Evolutionary conservation across 92 coral and sea anemone genomes (phyloP).

Genomic region (Paramuricea clavata): DNA sequence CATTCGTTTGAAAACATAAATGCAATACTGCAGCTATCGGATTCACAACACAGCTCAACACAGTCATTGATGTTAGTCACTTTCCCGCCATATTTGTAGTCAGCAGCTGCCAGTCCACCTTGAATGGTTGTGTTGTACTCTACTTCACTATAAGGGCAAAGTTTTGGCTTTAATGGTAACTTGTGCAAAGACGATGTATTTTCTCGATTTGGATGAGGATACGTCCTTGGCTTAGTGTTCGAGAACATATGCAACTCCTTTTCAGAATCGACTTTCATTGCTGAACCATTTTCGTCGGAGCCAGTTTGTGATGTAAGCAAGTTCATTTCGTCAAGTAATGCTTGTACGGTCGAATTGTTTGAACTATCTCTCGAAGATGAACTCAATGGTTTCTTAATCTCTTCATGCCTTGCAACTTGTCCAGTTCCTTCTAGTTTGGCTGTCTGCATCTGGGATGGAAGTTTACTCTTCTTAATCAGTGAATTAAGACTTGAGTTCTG

Average conservation of each 20-base stretch:
- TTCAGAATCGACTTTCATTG: not conserved
- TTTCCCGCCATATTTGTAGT: conserved; percentile 66
- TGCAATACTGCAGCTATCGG: conserved; percentile 80
- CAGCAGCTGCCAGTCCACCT: conserved; percentile 75
- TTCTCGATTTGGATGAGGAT: not conserved
- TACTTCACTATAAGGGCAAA: conserved; percentile 75
- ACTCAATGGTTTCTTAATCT: not conserved
- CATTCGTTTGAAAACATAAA: conserved; percentile 84
- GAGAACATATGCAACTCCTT: not conserved
- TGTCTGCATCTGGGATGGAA: not conserved
- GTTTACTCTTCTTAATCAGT: not conserved
- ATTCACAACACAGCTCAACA: conserved; percentile 77
- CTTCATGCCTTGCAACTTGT: not conserved
- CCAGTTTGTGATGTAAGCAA: not conserved
- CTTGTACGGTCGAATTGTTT: not conserved
- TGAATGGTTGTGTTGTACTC: conserved; percentile 79
- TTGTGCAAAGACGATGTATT: conserved; percentile 25
- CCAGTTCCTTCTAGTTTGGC: not conserved
- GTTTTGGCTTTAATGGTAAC: conserved; percentile 48
- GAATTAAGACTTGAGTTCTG: not conserved
- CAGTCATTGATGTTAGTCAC: conserved; percentile 78
- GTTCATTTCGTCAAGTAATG: conserved; percentile 13
- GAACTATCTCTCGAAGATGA: not conserved
- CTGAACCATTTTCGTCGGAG: not conserved
- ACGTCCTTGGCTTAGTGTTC: not conserved